Evolutionary conservation across 2,888 invertebrate species (phyloP), one percentile per base, ranked within the genome.

Genomic region (Lepidocyrtinus sp.): DNA sequence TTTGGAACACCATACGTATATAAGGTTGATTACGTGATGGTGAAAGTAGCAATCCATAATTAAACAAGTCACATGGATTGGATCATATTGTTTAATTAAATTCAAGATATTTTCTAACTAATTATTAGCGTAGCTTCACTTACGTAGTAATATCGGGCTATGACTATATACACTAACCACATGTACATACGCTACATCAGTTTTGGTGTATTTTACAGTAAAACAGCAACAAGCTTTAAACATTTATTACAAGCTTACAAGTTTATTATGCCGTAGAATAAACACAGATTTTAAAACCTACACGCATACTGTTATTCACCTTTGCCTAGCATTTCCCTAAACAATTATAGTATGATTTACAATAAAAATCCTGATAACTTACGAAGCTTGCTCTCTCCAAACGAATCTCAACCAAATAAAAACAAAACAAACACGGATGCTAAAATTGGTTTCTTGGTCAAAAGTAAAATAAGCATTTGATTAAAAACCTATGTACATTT

Each of bases 401-500:
- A 7, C 36, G n/a, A 36, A 36, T 36, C 36, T 36, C 36, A 36
- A 12, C 5, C 36, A 12, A 36, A 36, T 12, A 36, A 5, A 36
- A 36, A 12, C 36, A 36, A 36, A 36, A 36, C 36, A 36, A 36
- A 7, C 5, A 36, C 36, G 5, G 12, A n/a, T n/a, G 36, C 36
- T 36, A 7, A 36, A 36, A 7, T 12, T 36, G 12, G n/a, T n/a
- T n/a, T 36, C 12, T 12, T 36, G 36, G 5, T 36, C 12, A 12
- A 36, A 36, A 36, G 36, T 36, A 36, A 36, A 36, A 36, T 36
- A 36, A 36, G 36, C 36, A 36, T 36, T 36, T 36, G 36, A 36
- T 36, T 36, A 7, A 7, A 36, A 63, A 63, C 17, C 15, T 63
- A 63, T 63, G 1, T 50, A 68, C 50, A 68, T 46, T 68, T 46